Conservation (phyloP, 2,797 vertebrate genomes). For the Denticeps clupeoides region DNA sequence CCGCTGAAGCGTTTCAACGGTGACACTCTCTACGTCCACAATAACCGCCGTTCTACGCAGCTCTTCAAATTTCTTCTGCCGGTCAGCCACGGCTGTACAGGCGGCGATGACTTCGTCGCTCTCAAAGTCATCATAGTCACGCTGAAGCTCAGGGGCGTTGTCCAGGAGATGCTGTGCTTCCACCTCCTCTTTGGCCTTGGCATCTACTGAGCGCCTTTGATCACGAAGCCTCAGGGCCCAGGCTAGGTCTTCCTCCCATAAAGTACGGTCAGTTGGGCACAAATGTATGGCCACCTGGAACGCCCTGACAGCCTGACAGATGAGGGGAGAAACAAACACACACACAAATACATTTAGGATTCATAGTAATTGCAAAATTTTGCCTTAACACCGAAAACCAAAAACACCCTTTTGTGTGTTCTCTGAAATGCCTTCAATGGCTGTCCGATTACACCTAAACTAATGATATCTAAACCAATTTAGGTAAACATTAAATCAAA, state of each 20-base stretch:
- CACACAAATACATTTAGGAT: background rate
- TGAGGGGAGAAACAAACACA: background rate
- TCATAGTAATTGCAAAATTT: no score
- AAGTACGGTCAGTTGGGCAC: slow-evolving; percentile 68
- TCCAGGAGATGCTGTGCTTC: slow-evolving; percentile 40
- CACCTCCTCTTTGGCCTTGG: slow-evolving; percentile 47
- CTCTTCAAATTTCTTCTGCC: slow-evolving; percentile 60
- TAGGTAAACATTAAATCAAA: no score
- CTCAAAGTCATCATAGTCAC: slow-evolving; percentile 92
- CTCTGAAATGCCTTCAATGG: no score
- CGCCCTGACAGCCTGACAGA: slow-evolving; percentile 45
- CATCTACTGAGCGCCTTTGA: slow-evolving; percentile 53
- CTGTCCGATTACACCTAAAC: no score
- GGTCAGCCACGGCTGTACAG: slow-evolving; percentile 80
- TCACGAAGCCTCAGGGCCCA: slow-evolving; percentile 74
- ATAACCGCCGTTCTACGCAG: slow-evolving; percentile 62
- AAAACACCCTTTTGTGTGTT: no score
- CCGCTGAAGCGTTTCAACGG: slow-evolving; percentile 27
- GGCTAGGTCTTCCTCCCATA: slow-evolving; percentile 85
- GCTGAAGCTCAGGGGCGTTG: slow-evolving; percentile 61
- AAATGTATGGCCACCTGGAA: slow-evolving; percentile 74
- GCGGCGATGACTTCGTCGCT: slow-evolving; percentile 87
- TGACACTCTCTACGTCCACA: slow-evolving; percentile 50
- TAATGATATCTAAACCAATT: no score
- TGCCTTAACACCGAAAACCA: background rate